Evolutionary conservation across 2,888 invertebrate species (phyloP), one percentile per base, ranked within the genome.

Genomic region (Phortica magna): DNA sequence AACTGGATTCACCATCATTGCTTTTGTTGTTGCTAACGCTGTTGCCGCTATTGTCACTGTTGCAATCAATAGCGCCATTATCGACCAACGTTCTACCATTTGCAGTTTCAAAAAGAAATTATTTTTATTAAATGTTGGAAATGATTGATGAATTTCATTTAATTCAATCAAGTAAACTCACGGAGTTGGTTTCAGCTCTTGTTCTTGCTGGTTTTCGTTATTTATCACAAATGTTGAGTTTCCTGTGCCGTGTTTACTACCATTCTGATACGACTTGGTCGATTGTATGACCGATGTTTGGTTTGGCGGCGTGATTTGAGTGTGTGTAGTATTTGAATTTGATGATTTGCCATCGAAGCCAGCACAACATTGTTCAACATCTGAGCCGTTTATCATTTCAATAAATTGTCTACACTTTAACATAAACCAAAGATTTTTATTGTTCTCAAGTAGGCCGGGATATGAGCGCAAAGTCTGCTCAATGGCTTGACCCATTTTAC

Each of bases 391-490:
- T 82, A 99, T 97, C 98, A 99, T 98, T 93, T 99, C 99, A 57
- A 99, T 97, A 93, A 99, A 99, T 93, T 99, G 99, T 80, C 99
- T 95, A 91, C 98, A 98, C 93, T 98, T 98, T 89, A 99, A 95
- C 94, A 97, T 96, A 93, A 99, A 99, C 91, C 98, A 94, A 87
- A 99, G 94, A 92, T 98, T 97, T 85, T 95, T 95, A 93, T 98
- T 97, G 77, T 95, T 94, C 92, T 98, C 98, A 89, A 99, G 93
- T 79, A 99, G 94, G n/a, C 96, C 97, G 4, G 99, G 99, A 93
- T 98, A 99, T 83, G 97, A 93, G 87, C 96, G 94, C 90, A 96
- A 95, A 78, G 98, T 98, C 83, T 95, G 93, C 89, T 97, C 97
- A 89, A 99, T 97, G 80, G 99, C 99, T 93, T 98, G 98, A 74